These are phyloP conservation scores for Aphidoletes aphidimyza DNA, from an alignment of 2,888 invertebrate species.

Conservation along the genomic window DNA sequence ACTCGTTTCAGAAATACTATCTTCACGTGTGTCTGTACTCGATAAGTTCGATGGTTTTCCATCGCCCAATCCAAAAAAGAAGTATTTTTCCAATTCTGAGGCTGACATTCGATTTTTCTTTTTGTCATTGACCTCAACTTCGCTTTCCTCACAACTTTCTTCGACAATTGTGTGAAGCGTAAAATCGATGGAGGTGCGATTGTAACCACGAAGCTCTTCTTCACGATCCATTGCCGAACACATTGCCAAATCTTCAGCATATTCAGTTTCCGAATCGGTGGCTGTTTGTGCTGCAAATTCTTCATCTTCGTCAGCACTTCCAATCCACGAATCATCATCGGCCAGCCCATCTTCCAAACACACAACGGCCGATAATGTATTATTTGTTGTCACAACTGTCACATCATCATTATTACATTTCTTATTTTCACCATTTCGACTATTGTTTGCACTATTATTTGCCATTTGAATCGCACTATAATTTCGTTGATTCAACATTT, in stretches of 20 bases:
- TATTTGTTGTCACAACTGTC: constrained; percentile 76
- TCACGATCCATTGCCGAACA: constrained; percentile 76
- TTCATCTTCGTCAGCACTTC: constrained; percentile 84
- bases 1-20: constrained; percentile 82
- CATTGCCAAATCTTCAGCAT: constrained; percentile 74
- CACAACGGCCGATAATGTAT: constrained; percentile 77
- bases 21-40: constrained; percentile 68
- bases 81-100: constrained; percentile 90
- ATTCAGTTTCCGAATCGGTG: constrained; percentile 73
- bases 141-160: constrained; percentile 94
- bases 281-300: constrained; percentile 73
- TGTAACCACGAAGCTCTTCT: constrained; percentile 84
- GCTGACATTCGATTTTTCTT: constrained; percentile 77
- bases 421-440: constrained; percentile 58
- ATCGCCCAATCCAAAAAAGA: constrained; percentile 86
- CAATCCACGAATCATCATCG: constrained; percentile 92
- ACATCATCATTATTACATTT: constrained; percentile 67
- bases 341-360: constrained; percentile 87
- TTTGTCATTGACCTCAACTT: constrained; percentile 72
- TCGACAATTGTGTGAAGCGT: constrained; percentile 93
- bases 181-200: constrained; percentile 85
- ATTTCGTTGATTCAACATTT: constrained; percentile 7
- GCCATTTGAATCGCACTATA: constrained; percentile 37
- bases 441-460: constrained; percentile 57
- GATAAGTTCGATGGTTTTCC: constrained; percentile 68